Evolutionary conservation across 2,797 vertebrate species (phyloP).

Genomic region (Podarcis lilfordi): DNA sequence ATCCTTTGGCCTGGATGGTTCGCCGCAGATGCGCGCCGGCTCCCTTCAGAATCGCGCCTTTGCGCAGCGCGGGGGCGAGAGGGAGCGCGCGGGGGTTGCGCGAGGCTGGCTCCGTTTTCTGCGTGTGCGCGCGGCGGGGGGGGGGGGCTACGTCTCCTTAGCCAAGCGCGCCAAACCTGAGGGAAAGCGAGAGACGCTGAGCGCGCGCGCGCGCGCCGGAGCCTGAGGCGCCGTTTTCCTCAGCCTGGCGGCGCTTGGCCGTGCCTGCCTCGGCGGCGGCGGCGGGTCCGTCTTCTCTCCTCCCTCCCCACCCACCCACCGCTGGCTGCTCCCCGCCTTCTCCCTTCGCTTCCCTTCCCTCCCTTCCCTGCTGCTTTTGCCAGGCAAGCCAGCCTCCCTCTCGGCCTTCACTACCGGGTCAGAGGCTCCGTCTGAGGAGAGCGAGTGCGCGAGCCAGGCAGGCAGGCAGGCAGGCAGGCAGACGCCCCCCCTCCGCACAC

Average conservation of each 20-base stretch:
- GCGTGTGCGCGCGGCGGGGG: too few relatives aligned
- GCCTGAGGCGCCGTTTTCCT: neutral
- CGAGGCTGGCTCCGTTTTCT: neutral
- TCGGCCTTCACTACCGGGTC: conserved; percentile 84
- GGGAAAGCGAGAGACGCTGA: neutral
- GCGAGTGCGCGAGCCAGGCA: conserved; percentile 43
- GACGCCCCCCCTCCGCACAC: conserved; percentile 27
- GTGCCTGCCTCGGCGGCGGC: neutral
- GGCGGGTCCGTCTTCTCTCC: neutral
- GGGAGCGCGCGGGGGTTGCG: neutral
- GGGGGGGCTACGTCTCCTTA: neutral
- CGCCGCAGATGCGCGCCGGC: neutral
- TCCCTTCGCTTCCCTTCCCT: conserved; percentile 10
- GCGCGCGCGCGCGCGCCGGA: neutral
- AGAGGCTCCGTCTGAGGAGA: conserved; percentile 65
- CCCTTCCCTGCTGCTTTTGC: conserved; percentile 49
- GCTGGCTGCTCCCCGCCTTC: neutral
- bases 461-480: conserved; percentile 48
- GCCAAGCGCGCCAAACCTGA: too few relatives aligned
- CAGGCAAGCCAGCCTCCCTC: conserved; percentile 72
- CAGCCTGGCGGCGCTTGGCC: neutral
- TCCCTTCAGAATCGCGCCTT: neutral
- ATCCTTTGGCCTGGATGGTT: neutral
- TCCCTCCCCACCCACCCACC: conserved; percentile 46
- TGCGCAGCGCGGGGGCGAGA: neutral